Percentiles rank a stretch among this genome's conserved stretches.
Evolutionary conservation across 2,113 vertebrate genomes (phyloP).

Genomic region (Alectura lathami): DNA sequence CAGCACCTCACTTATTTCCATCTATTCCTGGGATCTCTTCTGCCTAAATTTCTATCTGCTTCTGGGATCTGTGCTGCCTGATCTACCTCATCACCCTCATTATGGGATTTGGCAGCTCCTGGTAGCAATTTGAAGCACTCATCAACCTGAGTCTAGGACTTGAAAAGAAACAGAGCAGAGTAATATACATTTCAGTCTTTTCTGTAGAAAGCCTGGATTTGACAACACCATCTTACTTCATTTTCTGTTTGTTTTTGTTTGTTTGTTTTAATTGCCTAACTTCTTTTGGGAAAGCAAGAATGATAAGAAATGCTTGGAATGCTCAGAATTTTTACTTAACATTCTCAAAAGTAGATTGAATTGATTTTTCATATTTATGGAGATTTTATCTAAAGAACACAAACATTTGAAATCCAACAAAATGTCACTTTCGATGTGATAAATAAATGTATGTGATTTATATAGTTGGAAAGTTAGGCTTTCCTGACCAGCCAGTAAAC

Average conservation of each 20-base stretch:
- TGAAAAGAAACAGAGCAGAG: neutral
- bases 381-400: neutral
- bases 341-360: neutral
- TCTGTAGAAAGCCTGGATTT: neutral
- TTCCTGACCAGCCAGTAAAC: neutral
- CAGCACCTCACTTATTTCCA: neutral
- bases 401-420: neutral
- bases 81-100: neutral
- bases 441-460: neutral
- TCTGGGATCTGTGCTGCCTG: neutral
- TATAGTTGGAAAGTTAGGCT: neutral
- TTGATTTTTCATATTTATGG: neutral
- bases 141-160: neutral
- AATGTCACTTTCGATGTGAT: neutral
- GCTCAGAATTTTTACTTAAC: neutral
- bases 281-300: neutral
- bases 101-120: neutral
- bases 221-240: neutral
- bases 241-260: neutral
- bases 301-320: neutral
- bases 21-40: neutral
- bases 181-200: neutral
- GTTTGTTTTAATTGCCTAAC: neutral
- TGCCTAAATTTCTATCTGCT: neutral
- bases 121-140: neutral